Evolutionary conservation across 1,140 invertebrate species (phyloP), one percentile per base, ranked within the genome.

Genomic region (Drosophila miranda): DNA sequence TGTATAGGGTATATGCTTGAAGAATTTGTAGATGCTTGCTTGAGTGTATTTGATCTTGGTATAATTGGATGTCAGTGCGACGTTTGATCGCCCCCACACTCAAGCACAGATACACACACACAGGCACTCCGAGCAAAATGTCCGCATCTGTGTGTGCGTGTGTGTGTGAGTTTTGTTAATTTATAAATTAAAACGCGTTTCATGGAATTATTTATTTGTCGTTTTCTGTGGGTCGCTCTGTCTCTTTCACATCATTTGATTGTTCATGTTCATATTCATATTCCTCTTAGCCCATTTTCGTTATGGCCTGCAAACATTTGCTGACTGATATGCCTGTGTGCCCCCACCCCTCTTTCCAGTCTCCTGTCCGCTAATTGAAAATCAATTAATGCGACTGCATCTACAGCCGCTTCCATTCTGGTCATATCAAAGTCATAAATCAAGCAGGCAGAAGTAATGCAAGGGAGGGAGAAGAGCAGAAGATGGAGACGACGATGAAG

Each of bases 311-410:
- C 43, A 59, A 58, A 63, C 57, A 77, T 77, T 68, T 64, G 53
- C 16, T 51, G 26, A 19, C 30, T 34, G 46, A 28, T 54, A 43
- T 60, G 44, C 44, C 54, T 6, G 21, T 11, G 16, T 16, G 16
- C 16, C 23, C 11, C n/a, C 2, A 9, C 8, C 3, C 7, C 9
- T 11, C 7, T 26, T 2, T 2, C 5, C 6, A 9, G n/a, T 4
- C 13, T 26, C 53, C 53, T 30, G 26, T 46, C 44, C 62, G 79
- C 80, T 86, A 86, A 86, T 86, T 86, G 81, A 86, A 87, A 86
- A 86, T 81, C 81, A 87, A 86, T 86, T 86, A 86, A 86, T 77
- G 73, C 77, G 68, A 70, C 59, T 68, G 78, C 62, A 82, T 59
- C 62, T 59, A 56, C 46, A 64, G 54, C 56, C 53, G 51, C 43